Evolutionary conservation across 2,113 vertebrate species (phyloP).

Genomic region (Lampris megalopsis): DNA sequence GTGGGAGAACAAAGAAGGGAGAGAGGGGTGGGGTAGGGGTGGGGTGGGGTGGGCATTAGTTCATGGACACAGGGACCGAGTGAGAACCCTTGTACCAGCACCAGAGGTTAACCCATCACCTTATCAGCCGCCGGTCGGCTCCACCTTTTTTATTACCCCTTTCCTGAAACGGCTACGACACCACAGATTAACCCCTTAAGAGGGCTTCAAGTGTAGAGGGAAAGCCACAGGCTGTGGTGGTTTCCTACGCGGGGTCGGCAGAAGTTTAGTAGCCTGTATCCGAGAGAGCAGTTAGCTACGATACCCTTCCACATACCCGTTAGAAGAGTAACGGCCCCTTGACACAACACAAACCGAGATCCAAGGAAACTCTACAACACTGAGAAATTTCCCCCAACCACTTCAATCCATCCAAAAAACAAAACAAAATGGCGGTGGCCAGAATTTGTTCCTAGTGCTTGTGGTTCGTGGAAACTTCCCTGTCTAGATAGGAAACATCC

Average conservation of each 20-base stretch:
- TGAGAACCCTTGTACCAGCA: constrained; percentile 37
- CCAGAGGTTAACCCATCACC: constrained; percentile 65
- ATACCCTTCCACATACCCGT: not conserved
- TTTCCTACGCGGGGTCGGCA: constrained; percentile 4
- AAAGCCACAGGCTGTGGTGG: not conserved
- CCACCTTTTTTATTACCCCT: constrained; percentile 19
- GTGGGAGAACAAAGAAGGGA: constrained; percentile 6
- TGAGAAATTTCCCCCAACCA: constrained; percentile 41
- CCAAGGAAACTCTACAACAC: constrained; percentile 15
- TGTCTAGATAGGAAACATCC: not conserved
- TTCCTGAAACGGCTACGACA: constrained; percentile 27
- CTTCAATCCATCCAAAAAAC: constrained; percentile 11
- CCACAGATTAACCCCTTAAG: constrained; percentile 26
- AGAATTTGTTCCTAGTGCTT: not conserved
- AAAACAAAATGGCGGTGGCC: not conserved
- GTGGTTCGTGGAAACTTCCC: constrained; percentile 29
- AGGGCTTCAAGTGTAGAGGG: constrained; percentile 3
- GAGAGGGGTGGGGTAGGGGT: constrained; percentile 10
- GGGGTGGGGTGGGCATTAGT: constrained; percentile 18
- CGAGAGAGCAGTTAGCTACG: not conserved
- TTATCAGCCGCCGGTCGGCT: constrained; percentile 26
- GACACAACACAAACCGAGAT: not conserved
- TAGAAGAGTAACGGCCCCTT: not conserved
- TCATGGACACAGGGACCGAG: not conserved
- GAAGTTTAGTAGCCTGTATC: constrained; percentile 2